Conservation (phyloP, 2,888 invertebrate species). For the Graphium colonna region DNA sequence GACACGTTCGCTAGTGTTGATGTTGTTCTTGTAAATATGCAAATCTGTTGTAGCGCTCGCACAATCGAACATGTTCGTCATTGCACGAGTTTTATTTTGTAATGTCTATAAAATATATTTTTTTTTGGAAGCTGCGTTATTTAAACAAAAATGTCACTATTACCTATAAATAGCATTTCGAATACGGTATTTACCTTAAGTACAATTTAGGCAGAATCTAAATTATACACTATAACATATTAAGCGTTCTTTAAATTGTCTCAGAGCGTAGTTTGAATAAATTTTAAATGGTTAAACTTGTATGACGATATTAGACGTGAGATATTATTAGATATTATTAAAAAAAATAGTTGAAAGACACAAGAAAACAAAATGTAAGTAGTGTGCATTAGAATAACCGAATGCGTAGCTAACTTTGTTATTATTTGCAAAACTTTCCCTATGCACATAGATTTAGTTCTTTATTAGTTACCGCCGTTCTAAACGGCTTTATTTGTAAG, state of each 20-base stretch:
- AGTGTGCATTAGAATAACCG: slow-evolving; percentile 44
- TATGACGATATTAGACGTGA: slow-evolving; percentile 59
- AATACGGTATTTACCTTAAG: not conserved
- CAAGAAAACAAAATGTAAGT: slow-evolving; percentile 47
- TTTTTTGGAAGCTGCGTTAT: not conserved
- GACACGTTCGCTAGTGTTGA: slow-evolving; percentile 29
- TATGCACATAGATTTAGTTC: slow-evolving; percentile 48
- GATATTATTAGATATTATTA: slow-evolving; percentile 62
- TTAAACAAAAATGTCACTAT: not conserved
- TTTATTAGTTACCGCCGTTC: slow-evolving; percentile 63
- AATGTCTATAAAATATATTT: not conserved
- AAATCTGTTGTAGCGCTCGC: slow-evolving; percentile 19
- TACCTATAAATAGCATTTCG: not conserved
- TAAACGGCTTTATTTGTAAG: slow-evolving; percentile 66
- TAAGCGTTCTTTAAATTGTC: too few relatives aligned
- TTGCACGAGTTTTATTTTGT: not conserved
- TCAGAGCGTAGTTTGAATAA: not conserved
- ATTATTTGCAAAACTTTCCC: slow-evolving; percentile 41
- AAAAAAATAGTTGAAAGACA: slow-evolving; percentile 41
- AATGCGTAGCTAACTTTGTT: slow-evolving; percentile 40
- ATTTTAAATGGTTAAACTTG: slow-evolving; percentile 33
- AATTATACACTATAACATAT: too few relatives aligned
- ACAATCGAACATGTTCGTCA: too few relatives aligned
- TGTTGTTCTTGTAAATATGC: slow-evolving; percentile 33
- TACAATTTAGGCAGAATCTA: not conserved